Conservation (phyloP, 1,140 invertebrate genomes). For the Stegodyphus mimosarum region DNA sequence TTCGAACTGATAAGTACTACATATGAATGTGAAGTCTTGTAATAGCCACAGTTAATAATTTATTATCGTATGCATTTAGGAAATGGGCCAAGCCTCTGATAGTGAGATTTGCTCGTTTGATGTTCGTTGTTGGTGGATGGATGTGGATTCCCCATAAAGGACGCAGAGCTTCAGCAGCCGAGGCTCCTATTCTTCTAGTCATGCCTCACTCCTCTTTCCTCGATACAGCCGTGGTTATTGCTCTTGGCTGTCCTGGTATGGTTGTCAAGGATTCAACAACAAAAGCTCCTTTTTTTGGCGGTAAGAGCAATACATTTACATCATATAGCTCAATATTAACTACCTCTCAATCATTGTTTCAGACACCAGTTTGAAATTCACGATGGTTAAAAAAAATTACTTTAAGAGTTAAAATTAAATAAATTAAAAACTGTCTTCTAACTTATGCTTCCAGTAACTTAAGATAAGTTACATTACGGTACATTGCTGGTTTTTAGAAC, state of each 20-base stretch:
- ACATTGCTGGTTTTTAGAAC: too few relatives aligned
- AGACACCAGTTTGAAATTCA: too few relatives aligned
- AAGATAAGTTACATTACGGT: too few relatives aligned
- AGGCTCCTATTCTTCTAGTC: slow-evolving; percentile 86
- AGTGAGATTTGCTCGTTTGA: slow-evolving; percentile 75
- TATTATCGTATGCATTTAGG: not conserved
- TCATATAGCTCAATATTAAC: too few relatives aligned
- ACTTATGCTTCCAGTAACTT: too few relatives aligned
- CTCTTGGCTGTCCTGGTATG: slow-evolving; percentile 84
- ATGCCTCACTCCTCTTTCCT: slow-evolving; percentile 92
- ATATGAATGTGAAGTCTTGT: too few relatives aligned
- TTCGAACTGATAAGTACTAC: too few relatives aligned
- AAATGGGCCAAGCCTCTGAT: slow-evolving; percentile 26
- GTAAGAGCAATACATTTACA: slow-evolving; percentile 72
- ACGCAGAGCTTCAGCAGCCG: slow-evolving; percentile 73
- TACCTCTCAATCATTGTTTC: too few relatives aligned
- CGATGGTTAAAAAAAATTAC: too few relatives aligned
- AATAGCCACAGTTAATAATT: too few relatives aligned
- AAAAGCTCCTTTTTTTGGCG: slow-evolving; percentile 86
- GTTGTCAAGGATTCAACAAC: slow-evolving; percentile 87
- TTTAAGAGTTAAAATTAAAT: too few relatives aligned
- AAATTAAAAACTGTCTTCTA: too few relatives aligned
- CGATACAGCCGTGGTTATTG: slow-evolving; percentile 85
- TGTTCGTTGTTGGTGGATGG: slow-evolving; percentile 85
- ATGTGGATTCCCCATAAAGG: slow-evolving; percentile 79